Evolutionary conservation across 1,140 invertebrate species (phyloP).

Genomic region (Caenorhabditis elegans): WBcel235 BX284604.4:5944001-5944500

Average conservation of each 20-base stretch:
- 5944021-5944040: neutral
- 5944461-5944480: neutral
- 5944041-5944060: neutral
- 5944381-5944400: neutral
- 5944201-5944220: neutral
- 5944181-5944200: neutral
- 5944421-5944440: neutral
- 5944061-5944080: neutral
- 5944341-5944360: neutral
- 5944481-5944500: neutral
- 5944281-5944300: neutral
- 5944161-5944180: neutral
- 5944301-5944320: slow-evolving; percentile 10
- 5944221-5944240: neutral
- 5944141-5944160: neutral
- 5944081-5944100: slow-evolving; percentile 13
- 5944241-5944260: neutral
- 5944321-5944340: neutral
- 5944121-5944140: neutral
- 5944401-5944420: slow-evolving; percentile 12
- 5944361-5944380: slow-evolving; percentile 23
- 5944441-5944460: slow-evolving; percentile 19
- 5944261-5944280: neutral
- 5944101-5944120: slow-evolving; percentile 24
- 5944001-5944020: too few relatives aligned